Percentiles rank a stretch among this genome's conserved stretches.
Evolutionary conservation across 2,888 invertebrate species (phyloP).

Genomic region (Mythimna lalbum): DNA sequence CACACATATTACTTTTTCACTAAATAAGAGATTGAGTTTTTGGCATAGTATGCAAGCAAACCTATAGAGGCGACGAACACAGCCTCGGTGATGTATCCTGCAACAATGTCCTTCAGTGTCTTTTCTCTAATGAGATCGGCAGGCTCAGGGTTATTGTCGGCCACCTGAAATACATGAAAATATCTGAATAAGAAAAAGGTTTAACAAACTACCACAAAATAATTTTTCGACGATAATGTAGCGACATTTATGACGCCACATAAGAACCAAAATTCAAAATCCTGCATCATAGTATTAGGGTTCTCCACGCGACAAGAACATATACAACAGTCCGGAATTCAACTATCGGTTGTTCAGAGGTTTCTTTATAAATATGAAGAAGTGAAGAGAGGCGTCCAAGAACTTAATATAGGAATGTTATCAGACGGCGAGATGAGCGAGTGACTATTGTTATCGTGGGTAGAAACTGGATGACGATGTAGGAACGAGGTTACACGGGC

Average conservation of each 20-base stretch:
- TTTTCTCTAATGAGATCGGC: constrained; percentile 87
- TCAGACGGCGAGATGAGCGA: no score
- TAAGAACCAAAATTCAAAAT: no score
- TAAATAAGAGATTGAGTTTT: constrained; percentile 70
- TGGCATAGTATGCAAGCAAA: constrained; percentile 74
- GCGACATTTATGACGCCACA: no score
- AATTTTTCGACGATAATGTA: neutral
- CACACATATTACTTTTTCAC: constrained; percentile 75
- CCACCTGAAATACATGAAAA: constrained; percentile 81
- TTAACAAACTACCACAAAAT: neutral
- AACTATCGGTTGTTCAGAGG: no score
- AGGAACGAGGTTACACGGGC: no score
- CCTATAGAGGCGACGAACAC: constrained; percentile 76
- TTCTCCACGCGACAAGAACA: no score
- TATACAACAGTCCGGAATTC: no score
- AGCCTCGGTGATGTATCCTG: constrained; percentile 75
- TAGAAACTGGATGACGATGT: neutral
- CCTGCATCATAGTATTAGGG: no score
- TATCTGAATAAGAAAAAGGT: neutral
- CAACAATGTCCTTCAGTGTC: constrained; percentile 71
- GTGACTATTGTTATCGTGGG: neutral
- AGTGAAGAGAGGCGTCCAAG: neutral
- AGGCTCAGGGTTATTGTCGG: constrained; percentile 81
- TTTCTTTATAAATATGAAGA: neutral
- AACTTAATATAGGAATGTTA: neutral